A percentile compares a stretch with the other conserved stretches of the same genome.
These are phyloP conservation scores for Lagopus leucura DNA, from an alignment of 2,113 vertebrate genomes.

Conservation along the genomic window DNA sequence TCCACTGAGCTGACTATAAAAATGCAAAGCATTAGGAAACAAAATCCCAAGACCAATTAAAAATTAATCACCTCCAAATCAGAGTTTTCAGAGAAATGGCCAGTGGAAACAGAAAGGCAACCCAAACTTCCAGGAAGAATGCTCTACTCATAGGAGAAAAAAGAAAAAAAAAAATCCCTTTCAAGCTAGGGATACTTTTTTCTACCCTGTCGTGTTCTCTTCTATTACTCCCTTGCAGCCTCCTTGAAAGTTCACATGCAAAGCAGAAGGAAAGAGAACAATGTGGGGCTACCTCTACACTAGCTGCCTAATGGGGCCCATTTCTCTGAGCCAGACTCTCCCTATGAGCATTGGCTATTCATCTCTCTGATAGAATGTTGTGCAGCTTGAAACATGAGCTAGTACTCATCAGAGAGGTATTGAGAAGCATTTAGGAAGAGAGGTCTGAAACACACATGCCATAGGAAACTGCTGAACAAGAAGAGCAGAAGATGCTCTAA, in stretches of 20 bases:
- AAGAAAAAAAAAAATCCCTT: not conserved
- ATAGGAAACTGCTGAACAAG: not conserved
- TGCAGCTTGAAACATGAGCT: accelerated
- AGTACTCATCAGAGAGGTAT: not conserved
- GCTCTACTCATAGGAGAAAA: not conserved
- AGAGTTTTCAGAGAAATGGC: not conserved
- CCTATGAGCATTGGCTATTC: not conserved
- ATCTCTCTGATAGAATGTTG: not conserved
- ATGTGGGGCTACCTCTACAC: not conserved
- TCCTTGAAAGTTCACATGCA: not conserved
- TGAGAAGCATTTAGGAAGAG: not conserved
- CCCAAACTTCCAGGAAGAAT: not conserved
- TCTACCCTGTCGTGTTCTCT: not conserved
- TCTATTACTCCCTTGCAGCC: not conserved
- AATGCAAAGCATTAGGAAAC: not conserved
- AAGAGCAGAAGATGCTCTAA: not conserved
- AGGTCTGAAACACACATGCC: not conserved
- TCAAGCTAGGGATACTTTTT: not conserved
- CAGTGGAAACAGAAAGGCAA: not conserved
- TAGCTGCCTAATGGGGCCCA: not conserved
- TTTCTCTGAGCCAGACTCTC: not conserved
- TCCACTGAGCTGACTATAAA: not conserved
- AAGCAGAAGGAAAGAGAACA: not conserved
- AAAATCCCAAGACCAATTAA: not conserved
- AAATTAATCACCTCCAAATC: not conserved